Evolutionary conservation across 1,140 invertebrate genomes (phyloP), one percentile per base, ranked within the genome.

Genomic region (Bacillus rossius): DNA sequence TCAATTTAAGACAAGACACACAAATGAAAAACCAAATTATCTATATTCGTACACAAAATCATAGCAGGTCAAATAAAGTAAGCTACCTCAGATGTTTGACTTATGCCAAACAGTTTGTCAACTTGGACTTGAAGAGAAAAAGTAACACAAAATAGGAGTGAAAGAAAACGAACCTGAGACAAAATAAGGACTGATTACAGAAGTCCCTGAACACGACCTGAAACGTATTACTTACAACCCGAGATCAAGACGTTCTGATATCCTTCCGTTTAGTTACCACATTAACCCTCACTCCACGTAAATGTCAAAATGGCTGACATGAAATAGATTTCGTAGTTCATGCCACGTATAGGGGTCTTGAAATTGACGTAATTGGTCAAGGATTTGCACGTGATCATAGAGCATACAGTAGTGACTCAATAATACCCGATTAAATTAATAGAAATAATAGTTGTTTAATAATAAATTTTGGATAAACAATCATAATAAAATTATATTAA

Each of bases 241-340:
- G 22, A 45, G n/a, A 20, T 49, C 37, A n/a, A 60, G 58, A 56
- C 56, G 43, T 40, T 41, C 56, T 43, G 47, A 47, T 40, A 79
- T 75, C 75, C 76, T 78, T 77, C 81, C 40, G 79, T 77, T 82
- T 83, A 79, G 76, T 79, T 76, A 81, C 78, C 79, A 82, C 80
- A 84, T 81, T 80, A 82, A 81, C 81, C 78, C 79, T 82, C 76
- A 77, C 80, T 79, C 82, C 82, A 79, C 72, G 79, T 83, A 81
- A 79, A 83, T 83, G 83, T 85, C 84, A 87, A 87, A 84, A 87
- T 87, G 84, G 84, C 84, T 82, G 82, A 83, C 78, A 79, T 82
- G 78, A 78, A 84, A 84, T 76, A 82, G 79, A 73, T 77, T 84
- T 83, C 81, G 79, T 84, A 78, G 80, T 77, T 80, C 71, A 78